These are phyloP conservation scores for Agrilus biguttatus DNA, from an alignment of 2,888 invertebrate genomes.

Conservation along the genomic window DNA sequence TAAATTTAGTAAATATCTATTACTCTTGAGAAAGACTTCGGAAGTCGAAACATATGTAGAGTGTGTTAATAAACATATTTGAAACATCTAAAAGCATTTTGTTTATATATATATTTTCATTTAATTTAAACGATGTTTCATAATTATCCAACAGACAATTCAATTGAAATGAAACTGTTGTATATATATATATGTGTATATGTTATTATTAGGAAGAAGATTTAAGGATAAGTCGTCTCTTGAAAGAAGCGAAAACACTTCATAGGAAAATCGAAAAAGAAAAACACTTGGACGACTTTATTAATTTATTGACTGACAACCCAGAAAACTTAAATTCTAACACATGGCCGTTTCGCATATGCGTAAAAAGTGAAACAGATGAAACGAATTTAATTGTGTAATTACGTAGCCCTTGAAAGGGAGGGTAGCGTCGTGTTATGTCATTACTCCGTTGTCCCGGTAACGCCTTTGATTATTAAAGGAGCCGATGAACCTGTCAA, in stretches of 20 bases:
- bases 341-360: conserved; percentile 18
- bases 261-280: conserved; percentile 35
- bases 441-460: conserved; percentile 3
- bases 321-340: conserved; percentile 24
- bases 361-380: conserved; percentile 2
- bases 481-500: conserved; percentile 9
- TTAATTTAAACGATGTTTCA: no score
- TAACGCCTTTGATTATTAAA: not conserved
- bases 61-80: no score
- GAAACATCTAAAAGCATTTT: no score
- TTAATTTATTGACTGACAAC: conserved; percentile 38
- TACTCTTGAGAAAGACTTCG: no score
- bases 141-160: no score
- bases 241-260: conserved; percentile 34
- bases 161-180: no score
- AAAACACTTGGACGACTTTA: conserved; percentile 40
- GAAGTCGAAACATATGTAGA: no score
- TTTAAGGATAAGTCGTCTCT: conserved; percentile 18
- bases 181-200: no score
- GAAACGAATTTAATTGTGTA: conserved; percentile 10
- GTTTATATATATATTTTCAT: no score
- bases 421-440: conserved; percentile 1
- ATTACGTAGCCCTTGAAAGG: not conserved
- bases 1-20: no score
- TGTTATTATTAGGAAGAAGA: conserved; percentile 19